Evolutionary conservation across 2,888 invertebrate species (phyloP), one percentile per base, ranked within the genome.

Genomic region (Drosophila histrio): DNA sequence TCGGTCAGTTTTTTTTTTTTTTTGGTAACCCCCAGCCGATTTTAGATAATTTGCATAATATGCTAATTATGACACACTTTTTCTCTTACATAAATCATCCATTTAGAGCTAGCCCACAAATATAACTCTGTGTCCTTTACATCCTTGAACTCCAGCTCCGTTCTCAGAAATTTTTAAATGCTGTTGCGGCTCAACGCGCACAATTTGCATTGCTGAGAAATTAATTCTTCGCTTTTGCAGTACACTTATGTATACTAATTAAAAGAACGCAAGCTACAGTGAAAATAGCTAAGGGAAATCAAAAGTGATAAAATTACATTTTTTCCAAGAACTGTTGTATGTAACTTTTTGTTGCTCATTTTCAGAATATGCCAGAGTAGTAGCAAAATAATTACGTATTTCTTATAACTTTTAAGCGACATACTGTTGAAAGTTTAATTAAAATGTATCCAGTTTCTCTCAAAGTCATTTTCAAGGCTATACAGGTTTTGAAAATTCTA

Each of bases 11-110:
- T 56, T 50, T 39, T 52, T n/a, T 28, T 56, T 57, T 56, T 52
- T 52, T 21, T 13, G n/a, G 13, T 49, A 13, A 22, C 28, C 9
- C 39, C 30, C 15, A 30, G 36, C 32, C 64, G 60, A 59, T 67
- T 73, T 73, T 73, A 43, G 44, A 60, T 57, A 56, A 69, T 79
- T 79, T 76, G 68, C 77, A 73, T 81, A 81, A 61, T 77, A 87
- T 87, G 87, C 79, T 78, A 81, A 82, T 81, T 75, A 71, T 61
- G 59, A 53, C 63, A 58, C 63, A 69, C 43, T 68, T 77, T 61
- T 74, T 44, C 39, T 56, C 49, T 60, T 53, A 67, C 72, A 75
- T 72, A 81, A 73, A 69, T 77, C 77, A 76, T 76, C 81, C 56
- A 77, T 76, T 81, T 71, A 70, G 72, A 64, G 54, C 53, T 17